Base-by-base conservation (phyloP, 2,113 vertebrate genomes). In the Syngnathus scovelli region DNA sequence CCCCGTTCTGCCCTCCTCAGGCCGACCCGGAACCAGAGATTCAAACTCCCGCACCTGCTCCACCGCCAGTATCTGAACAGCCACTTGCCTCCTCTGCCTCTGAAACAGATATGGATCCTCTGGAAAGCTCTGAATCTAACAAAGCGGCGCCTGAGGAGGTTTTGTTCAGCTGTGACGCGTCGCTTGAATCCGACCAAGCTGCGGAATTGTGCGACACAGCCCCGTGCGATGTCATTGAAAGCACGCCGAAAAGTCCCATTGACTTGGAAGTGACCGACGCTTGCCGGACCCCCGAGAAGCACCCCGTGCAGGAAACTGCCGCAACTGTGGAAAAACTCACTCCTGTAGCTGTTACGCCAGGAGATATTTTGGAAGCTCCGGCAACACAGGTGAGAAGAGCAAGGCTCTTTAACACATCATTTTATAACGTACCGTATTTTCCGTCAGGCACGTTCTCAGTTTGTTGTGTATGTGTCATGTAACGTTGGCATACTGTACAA, bases 221-320 rank as follows among this genome's bases (percentile, higher is more conserved):
- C 21, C 21, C 52, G n/a, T 27, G 18, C 44, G 44, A 46, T 6
- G 49, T 10, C n/a, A 21, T 9, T 2, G 60, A 61, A 5, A 61
- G 59, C 19, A 10, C 38, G 59, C 4, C 16, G 9, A 37, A 38
- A n/a, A 38, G 37, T 38, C 18, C 36, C 36, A 19, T 21, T 10
- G n/a, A 3, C 61, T 54, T 61, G 2, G 63, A 72, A 13, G 8
- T 39, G 60, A 67, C 51, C 0, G 36, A 64, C 11, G 75, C 36
- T 43, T 61, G 77, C 10, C 62, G 68, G 72, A 82, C 77, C 6
- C 71, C 77, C 37, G 75, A 62, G 63, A 90, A 71, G 74, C 39
- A n/a, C 38, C 89, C 89, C 1, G 76, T 91, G 27, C 89, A 92
- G 80, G 89, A 91, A 37, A 78, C 83, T 11, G 10, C 2, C 10